These are phyloP conservation scores for Puntigrus tetrazona DNA, from an alignment of 2,113 vertebrate genomes.

Conservation along the genomic window DNA sequence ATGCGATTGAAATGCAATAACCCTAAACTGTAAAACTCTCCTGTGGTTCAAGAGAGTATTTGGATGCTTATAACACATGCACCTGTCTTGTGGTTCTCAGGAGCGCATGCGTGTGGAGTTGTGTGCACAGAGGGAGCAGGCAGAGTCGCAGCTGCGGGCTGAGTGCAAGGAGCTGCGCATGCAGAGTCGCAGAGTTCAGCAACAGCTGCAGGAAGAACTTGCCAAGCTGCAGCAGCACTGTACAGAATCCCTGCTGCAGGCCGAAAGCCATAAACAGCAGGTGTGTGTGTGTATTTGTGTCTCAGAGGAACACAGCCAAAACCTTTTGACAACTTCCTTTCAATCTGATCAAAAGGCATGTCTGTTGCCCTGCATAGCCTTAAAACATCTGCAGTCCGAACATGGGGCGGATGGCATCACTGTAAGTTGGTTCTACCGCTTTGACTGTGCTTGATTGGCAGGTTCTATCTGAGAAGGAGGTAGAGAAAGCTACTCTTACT, in stretches of 20 bases:
- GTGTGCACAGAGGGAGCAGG: conserved; percentile 64
- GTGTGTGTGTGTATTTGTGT: conserved; percentile 64
- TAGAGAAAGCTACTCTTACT: conserved; percentile 69
- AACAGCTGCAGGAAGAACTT: conserved; percentile 76
- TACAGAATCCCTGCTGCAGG: conserved; percentile 72
- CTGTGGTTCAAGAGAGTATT: conserved; percentile 5
- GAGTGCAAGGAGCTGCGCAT: conserved; percentile 68
- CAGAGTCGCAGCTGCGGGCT: conserved; percentile 64
- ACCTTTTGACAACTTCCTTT: conserved; percentile 17
- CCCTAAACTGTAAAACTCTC: conserved; percentile 14
- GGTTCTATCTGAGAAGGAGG: conserved; percentile 78
- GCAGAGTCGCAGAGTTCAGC: conserved; percentile 65
- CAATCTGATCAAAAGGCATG: neutral
- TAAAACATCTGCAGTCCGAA: neutral
- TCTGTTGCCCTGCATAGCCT: neutral
- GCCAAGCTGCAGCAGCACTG: conserved; percentile 69
- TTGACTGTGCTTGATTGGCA: conserved; percentile 55
- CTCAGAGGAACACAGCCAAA: conserved; percentile 2
- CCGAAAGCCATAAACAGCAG: conserved; percentile 76
- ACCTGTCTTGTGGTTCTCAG: conserved; percentile 56
- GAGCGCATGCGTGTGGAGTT: conserved; percentile 67
- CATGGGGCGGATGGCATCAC: neutral
- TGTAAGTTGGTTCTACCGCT: neutral
- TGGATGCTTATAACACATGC: conserved; percentile 11
- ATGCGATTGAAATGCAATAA: conserved; percentile 5